Base-by-base conservation (phyloP, 2,888 invertebrate genomes). In the Acrobasis consociella region DNA sequence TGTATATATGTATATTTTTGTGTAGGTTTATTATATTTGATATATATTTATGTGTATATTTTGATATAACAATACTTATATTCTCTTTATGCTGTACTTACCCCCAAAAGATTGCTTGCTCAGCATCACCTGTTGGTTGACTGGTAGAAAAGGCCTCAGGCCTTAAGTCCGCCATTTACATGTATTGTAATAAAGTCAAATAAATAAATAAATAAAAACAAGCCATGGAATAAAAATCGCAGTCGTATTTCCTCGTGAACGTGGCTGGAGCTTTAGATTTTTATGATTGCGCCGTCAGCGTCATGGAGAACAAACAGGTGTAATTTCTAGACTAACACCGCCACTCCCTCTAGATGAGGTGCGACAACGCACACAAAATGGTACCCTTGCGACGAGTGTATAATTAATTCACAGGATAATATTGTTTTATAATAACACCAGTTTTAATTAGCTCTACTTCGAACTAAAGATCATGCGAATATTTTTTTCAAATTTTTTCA, bases 211-310 rank as follows among this genome's bases (percentile, higher is more conserved):
- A n/a, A n/a, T n/a, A n/a, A n/a, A n/a, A 7, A 31, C 2, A 31
- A 31, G 2, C 7, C 31, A 31, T 8, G 31, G 8, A 31, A 31
- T 5, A 31, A 46, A 46, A n/a, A 46, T 46, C 13, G 13, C 7
- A 13, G 1, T 1, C 13, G 46, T n/a, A 46, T 10, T 7, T n/a
- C 13, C 31, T 53, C 53, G 68, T 62, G 51, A 64, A n/a, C n/a
- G 37, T 52, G 22, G 13, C 11, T 22, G 61, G 65, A 67, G 39
- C 15, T 69, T 62, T 59, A 59, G 64, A 70, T 76, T 74, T 72
- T 75, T 75, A 74, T 75, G 70, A 73, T 72, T 72, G 75, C 71
- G 65, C 69, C 70, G 71, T 69, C 71, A 69, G 69, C 69, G 71
- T 69, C 70, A 69, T 71, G 68, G 67, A 65, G 58, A 66, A 69